phyloP scores from a whole-genome alignment of 2,113 vertebrate genomes.

The Odontesthes bonariensis region DNA sequence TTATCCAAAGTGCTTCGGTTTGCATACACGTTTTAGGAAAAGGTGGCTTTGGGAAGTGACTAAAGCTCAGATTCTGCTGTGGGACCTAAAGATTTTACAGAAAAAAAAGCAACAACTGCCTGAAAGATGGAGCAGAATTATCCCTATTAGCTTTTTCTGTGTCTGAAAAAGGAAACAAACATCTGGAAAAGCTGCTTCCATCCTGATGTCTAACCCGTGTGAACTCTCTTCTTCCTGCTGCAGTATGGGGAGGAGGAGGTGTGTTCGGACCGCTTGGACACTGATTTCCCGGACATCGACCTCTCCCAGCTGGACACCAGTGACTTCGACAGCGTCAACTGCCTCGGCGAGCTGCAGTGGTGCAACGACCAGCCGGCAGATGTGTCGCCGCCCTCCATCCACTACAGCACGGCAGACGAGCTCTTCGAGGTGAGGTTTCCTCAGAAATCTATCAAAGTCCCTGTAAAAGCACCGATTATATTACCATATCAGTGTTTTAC shows the following conservation, averaged over 20 bases:
- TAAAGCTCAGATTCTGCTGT: slow-evolving; percentile 26
- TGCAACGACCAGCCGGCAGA: slow-evolving; percentile 87
- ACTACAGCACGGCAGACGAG: slow-evolving; percentile 91
- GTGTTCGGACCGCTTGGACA: slow-evolving; percentile 92
- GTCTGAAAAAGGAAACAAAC: slow-evolving; percentile 13
- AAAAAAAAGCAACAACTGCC: slow-evolving; percentile 7
- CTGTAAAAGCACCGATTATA: too few species aligned
- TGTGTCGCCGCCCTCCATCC: slow-evolving; percentile 86
- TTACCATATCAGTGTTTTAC: too few species aligned
- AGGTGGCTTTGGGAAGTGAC: slow-evolving; percentile 10
- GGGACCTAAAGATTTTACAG: slow-evolving; percentile 2
- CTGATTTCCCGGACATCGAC: slow-evolving; percentile 96
- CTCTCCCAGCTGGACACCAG: slow-evolving; percentile 95
- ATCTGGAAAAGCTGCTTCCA: slow-evolving; percentile 32
- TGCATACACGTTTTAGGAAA: slow-evolving; percentile 51
- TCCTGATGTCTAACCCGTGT: slow-evolving; percentile 39
- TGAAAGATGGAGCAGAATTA: background rate
- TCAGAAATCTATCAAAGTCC: too few species aligned
- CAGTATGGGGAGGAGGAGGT: slow-evolving; percentile 91
- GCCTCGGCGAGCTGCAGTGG: slow-evolving; percentile 95
- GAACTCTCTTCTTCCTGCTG: slow-evolving; percentile 53
- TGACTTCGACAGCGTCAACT: slow-evolving; percentile 93
- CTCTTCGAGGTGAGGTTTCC: slow-evolving; percentile 90
- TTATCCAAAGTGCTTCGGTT: slow-evolving; percentile 49
- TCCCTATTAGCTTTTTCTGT: too few species aligned